phyloP scores from a whole-genome alignment of 2,888 invertebrate genomes.

The Nephrotoma appendiculata region DNA sequence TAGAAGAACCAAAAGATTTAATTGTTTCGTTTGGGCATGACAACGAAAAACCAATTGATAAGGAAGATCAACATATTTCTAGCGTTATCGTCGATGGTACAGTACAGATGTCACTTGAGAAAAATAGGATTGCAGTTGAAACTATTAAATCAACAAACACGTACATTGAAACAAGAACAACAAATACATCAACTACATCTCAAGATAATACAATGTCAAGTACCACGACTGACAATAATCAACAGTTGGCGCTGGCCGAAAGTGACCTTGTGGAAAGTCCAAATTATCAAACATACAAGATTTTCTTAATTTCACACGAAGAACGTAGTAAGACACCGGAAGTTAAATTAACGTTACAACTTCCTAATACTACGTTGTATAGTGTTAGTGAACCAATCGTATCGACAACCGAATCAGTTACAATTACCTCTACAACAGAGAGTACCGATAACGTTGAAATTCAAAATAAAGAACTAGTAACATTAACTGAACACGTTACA shows the following conservation, averaged over 20 bases:
- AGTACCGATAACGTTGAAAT: not conserved
- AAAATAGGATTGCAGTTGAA: not conserved
- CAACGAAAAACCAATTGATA: not conserved
- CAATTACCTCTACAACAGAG: not conserved
- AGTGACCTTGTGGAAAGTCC: conserved; percentile 15
- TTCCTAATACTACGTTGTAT: conserved; percentile 21
- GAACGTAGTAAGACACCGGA: conserved; percentile 52
- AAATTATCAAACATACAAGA: conserved; percentile 28
- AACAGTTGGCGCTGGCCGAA: not conserved
- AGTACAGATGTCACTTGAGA: not conserved
- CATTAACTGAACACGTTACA: not conserved
- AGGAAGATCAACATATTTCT: not conserved
- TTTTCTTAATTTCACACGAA: conserved; percentile 57
- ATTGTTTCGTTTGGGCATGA: not conserved
- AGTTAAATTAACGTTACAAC: conserved; percentile 47
- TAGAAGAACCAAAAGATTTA: not conserved
- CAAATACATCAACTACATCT: conserved; percentile 8
- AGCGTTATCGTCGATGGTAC: not conserved
- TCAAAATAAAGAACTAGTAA: not conserved
- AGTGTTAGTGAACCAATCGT: not conserved
- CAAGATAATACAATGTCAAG: not conserved
- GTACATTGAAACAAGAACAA: conserved; percentile 8
- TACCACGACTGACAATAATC: not conserved
- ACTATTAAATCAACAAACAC: conserved; percentile 7
- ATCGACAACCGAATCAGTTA: not conserved